Conservation (phyloP, 2,797 vertebrate genomes). For the Triplophysa bombifrons region DNA sequence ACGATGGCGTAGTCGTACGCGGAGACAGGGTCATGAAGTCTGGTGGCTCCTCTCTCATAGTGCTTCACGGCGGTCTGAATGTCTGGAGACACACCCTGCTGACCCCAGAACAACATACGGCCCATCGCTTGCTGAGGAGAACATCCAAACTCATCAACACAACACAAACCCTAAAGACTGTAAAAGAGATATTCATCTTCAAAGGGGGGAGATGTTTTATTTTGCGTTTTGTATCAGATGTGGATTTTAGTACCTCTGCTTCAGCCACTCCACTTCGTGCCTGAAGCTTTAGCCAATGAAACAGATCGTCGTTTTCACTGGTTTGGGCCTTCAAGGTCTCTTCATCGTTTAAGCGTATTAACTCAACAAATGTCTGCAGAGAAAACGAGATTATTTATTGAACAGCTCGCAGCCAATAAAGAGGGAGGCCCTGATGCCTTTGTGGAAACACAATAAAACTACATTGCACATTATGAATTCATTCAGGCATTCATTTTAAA, state of each 20-base stretch:
- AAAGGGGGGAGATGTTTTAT: neutral
- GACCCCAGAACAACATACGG: conserved; percentile 85
- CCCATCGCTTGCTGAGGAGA: conserved; percentile 73
- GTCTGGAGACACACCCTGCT: conserved; percentile 79
- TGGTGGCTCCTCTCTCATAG: conserved; percentile 77
- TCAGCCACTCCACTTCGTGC: conserved; percentile 76
- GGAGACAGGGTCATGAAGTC: conserved; percentile 71
- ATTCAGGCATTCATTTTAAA: too few relatives aligned
- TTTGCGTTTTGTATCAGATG: neutral
- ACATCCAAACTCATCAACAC: neutral
- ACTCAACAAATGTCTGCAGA: conserved; percentile 75
- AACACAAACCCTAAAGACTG: neutral
- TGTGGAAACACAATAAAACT: neutral
- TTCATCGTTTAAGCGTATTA: conserved; percentile 75
- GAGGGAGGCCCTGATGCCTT: neutral
- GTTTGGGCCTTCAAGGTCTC: conserved; percentile 75
- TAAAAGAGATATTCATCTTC: neutral
- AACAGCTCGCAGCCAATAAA: neutral
- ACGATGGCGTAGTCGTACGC: conserved; percentile 84
- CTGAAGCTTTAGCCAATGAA: conserved; percentile 81
- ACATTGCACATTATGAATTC: neutral
- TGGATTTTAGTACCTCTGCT: conserved; percentile 74
- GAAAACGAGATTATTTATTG: neutral
- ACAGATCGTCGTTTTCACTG: conserved; percentile 76
- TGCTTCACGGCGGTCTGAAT: conserved; percentile 75